phyloP scores from a whole-genome alignment of 1,140 invertebrate species.

The Zaprionus africanus region DNA sequence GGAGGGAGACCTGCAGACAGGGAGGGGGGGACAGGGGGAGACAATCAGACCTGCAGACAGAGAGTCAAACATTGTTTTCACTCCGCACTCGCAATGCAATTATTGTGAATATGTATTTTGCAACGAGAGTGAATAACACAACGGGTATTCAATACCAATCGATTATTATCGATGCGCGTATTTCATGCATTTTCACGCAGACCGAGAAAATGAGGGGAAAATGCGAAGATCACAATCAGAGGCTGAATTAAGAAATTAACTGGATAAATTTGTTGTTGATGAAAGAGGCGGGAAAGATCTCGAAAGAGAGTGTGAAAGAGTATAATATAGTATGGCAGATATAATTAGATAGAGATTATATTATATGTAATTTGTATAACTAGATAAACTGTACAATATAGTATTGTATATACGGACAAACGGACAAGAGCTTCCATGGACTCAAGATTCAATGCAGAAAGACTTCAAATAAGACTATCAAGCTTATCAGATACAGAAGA shows the following conservation, averaged over 20 bases:
- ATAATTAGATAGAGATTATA: too few species aligned
- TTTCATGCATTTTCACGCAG: not conserved
- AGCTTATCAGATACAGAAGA: not conserved
- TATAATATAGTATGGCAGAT: not conserved
- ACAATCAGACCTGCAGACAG: slow-evolving; percentile 16
- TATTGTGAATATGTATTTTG: slow-evolving; percentile 50
- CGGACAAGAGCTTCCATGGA: too few species aligned
- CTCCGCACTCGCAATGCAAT: slow-evolving; percentile 53
- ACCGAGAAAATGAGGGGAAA: not conserved
- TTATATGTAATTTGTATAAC: too few species aligned
- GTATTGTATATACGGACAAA: too few species aligned
- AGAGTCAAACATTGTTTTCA: slow-evolving; percentile 65
- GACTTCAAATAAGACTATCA: too few species aligned
- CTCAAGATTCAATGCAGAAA: too few species aligned
- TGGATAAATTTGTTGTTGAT: not conserved
- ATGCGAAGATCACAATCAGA: not conserved
- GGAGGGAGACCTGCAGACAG: slow-evolving; percentile 22
- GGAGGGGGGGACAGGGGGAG: not conserved
- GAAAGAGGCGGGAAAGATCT: not conserved
- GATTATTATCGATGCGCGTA: not conserved
- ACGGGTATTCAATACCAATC: slow-evolving; percentile 6
- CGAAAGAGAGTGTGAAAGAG: not conserved
- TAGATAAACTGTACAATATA: too few species aligned
- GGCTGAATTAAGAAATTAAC: not conserved
- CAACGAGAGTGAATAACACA: slow-evolving; percentile 18